These are phyloP conservation scores for Hermaeophaga mercurialis DNA, from an alignment of 2,888 invertebrate species.

Conservation along the genomic window DNA sequence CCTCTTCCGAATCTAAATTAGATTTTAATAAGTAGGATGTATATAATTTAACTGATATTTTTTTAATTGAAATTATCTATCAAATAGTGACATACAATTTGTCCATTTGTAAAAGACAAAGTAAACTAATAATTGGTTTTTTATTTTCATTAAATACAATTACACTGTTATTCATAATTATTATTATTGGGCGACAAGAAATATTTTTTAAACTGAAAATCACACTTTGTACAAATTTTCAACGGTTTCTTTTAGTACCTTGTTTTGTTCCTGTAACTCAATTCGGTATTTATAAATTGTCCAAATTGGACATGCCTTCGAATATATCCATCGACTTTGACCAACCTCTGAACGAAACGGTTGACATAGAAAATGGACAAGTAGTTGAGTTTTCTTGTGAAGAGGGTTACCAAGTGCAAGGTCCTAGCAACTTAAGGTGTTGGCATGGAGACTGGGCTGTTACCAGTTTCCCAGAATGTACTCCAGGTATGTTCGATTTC, in stretches of 20 bases:
- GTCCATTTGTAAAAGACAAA: too few species aligned
- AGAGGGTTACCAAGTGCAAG: conserved; percentile 72
- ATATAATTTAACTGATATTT: too few species aligned
- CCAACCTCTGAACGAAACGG: conserved; percentile 63
- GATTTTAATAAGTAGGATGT: too few species aligned
- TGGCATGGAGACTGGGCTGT: conserved; percentile 85
- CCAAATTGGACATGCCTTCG: conserved; percentile 54
- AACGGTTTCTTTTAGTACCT: conserved; percentile 61
- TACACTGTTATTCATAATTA: too few species aligned
- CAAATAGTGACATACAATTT: too few species aligned
- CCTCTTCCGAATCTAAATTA: too few species aligned
- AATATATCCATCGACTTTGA: conserved; percentile 57
- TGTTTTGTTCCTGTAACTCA: conserved; percentile 73
- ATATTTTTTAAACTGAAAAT: too few species aligned
- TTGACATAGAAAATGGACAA: conserved; percentile 70
- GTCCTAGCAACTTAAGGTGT: conserved; percentile 74
- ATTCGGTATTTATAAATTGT: conserved; percentile 70
- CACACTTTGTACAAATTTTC: too few species aligned
- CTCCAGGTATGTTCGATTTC: conserved; percentile 63
- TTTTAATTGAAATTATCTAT: too few species aligned
- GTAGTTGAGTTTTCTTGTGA: conserved; percentile 78
- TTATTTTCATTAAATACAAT: not conserved
- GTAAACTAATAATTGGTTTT: not conserved
- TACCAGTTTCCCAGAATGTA: conserved; percentile 75
- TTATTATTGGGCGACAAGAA: too few species aligned